Conservation (phyloP, 2,113 vertebrate species). For the Alexandromys fortis region DNA sequence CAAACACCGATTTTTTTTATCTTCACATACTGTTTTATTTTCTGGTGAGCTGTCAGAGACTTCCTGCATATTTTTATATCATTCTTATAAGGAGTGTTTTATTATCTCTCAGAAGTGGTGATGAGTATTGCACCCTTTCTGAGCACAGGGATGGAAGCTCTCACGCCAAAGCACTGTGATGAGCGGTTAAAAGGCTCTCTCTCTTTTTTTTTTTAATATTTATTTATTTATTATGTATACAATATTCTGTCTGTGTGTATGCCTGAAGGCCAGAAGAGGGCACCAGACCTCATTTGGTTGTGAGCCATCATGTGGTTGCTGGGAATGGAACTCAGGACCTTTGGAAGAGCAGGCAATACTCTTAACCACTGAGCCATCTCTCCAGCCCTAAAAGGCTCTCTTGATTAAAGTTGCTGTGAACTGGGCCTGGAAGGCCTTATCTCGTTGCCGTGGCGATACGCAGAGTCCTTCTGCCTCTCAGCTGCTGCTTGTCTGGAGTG, state of each 20-base stretch:
- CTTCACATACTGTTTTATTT: neutral
- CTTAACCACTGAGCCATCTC: too few relatives aligned
- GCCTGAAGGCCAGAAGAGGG: too few relatives aligned
- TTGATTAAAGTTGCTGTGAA: conserved; percentile 59
- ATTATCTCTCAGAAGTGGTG: neutral
- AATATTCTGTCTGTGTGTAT: too few relatives aligned
- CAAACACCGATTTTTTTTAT: neutral
- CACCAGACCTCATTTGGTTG: too few relatives aligned
- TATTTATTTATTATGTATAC: too few relatives aligned
- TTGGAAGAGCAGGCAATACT: too few relatives aligned
- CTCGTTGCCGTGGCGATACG: conserved; percentile 29
- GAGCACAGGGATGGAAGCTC: conserved; percentile 35
- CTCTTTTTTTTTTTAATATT: too few relatives aligned
- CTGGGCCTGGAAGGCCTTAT: neutral
- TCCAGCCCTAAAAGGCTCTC: neutral
- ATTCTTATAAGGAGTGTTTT: conserved; percentile 23
- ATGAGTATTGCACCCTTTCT: neutral
- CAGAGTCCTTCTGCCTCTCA: conserved; percentile 27
- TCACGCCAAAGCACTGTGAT: conserved; percentile 32
- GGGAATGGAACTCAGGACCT: too few relatives aligned
- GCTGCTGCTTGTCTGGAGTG: conserved; percentile 42
- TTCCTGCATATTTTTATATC: neutral
- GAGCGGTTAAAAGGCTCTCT: neutral
- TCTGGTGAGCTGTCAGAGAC: neutral
- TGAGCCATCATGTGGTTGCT: too few relatives aligned